phyloP scores from a whole-genome alignment of 2,888 invertebrate genomes.

The Ischnura elegans region DNA sequence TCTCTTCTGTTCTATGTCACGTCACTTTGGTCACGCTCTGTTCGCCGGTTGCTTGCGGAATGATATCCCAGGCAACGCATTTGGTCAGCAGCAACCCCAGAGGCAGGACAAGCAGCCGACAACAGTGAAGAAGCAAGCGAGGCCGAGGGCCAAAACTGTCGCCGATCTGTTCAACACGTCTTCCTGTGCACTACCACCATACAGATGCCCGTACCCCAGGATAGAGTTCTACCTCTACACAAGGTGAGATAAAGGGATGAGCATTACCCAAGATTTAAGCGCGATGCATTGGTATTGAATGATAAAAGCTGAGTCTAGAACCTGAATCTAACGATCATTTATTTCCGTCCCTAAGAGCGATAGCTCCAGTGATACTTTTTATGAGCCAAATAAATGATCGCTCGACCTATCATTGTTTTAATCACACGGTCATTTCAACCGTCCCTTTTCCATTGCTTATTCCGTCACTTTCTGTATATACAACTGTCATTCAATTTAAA shows the following conservation, averaged over 20 bases:
- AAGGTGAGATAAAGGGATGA: conserved; percentile 79
- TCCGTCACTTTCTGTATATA: too few species aligned
- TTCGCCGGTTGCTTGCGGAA: not conserved
- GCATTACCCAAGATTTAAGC: too few species aligned
- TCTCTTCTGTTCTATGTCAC: too few species aligned
- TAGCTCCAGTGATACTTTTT: too few species aligned
- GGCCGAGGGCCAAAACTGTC: conserved; percentile 74
- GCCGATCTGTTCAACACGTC: conserved; percentile 87
- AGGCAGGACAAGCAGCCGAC: conserved; percentile 7
- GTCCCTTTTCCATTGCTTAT: too few species aligned
- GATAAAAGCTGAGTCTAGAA: not conserved
- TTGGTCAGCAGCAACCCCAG: conserved; percentile 4
- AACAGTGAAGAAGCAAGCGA: not conserved
- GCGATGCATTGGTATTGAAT: too few species aligned
- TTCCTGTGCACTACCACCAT: conserved; percentile 90
- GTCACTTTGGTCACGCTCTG: not conserved
- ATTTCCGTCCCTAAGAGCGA: too few species aligned
- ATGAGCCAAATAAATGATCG: too few species aligned
- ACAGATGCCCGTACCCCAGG: conserved; percentile 89
- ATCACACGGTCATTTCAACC: too few species aligned
- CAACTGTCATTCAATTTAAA: too few species aligned
- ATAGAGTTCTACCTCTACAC: conserved; percentile 92
- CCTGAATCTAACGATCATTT: too few species aligned
- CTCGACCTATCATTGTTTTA: too few species aligned
- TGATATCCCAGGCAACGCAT: not conserved